Base-by-base conservation (phyloP, 1,140 invertebrate species). In the Diprion similis region DNA sequence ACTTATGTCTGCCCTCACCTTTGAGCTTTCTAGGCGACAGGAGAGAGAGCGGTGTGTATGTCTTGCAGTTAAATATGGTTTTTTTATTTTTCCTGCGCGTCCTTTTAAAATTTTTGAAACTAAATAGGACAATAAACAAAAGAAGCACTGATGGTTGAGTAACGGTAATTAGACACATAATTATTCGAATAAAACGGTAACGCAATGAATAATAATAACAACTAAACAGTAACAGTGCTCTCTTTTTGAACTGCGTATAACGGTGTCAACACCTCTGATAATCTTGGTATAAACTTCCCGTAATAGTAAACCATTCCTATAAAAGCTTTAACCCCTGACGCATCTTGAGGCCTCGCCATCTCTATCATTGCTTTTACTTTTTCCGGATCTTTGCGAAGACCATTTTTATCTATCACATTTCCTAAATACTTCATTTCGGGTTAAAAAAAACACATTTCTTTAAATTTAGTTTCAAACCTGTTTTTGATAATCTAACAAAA, bases 301-400 rank as follows among this genome's bases (percentile, higher is more conserved):
- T 90, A 90, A 77, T 87, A 90, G 46, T 82, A 83, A 8, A 86
- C 80, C 76, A 90, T 80, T 7, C 88, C 88, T 3, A 90, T 73
- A 74, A 90, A 90, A 10, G 77, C 71, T 78, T 85, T 78, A 0
- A 89, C 73, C 75, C 86, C 81, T 8, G 77, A 79, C 1, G 80
- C 79, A 73, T 83, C 85, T 51, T 71, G 77, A 13, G 88, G 88
- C 6, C 47, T 51, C 13, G 80, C 77, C 15, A 77, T 82, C 4
- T 84, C 73, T 46, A 73, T 15, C 15, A 89, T 82, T 8, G 83
- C 80, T 68, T 79, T 72, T 1, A 86, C 77, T 72, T 90, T 90
- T 13, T 78, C 77, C 9, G 83, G 80, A 78, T 83, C 79, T 65
- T 85, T 84, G 47, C 78, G 72, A 15, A 89, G 75, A 10, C 81